phyloP scores from a whole-genome alignment of 1,140 invertebrate species.

The Caenorhabditis latens region DNA sequence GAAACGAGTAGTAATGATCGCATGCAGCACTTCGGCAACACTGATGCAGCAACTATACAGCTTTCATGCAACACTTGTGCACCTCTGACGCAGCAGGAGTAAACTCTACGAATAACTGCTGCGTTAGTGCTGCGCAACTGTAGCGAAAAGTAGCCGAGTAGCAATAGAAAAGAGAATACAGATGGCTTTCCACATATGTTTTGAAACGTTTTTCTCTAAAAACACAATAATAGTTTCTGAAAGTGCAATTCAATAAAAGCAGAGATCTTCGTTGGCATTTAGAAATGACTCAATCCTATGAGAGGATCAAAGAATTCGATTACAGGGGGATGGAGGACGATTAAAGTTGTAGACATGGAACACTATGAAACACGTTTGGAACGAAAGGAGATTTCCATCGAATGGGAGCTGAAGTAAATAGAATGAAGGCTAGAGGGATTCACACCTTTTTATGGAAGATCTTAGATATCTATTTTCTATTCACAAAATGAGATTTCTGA shows the following conservation, averaged over 20 bases:
- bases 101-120: no score
- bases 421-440: background rate
- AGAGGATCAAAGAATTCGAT: constrained; percentile 15
- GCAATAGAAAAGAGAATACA: no score
- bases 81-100: no score
- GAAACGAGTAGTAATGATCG: no score
- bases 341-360: constrained; percentile 44
- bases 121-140: no score
- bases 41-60: no score
- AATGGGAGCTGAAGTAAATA: background rate
- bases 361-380: constrained; percentile 44
- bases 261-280: background rate
- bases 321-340: constrained; percentile 10
- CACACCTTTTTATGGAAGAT: constrained; percentile 3
- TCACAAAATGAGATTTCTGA: background rate
- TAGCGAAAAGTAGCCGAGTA: no score
- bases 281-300: background rate
- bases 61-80: no score
- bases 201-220: no score
- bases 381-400: constrained; percentile 22
- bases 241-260: background rate
- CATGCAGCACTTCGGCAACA: no score
- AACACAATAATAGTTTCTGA: no score
- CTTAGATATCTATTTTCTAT: background rate
- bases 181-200: no score